Conservation (phyloP, 2,113 vertebrate species). For the Rana temporaria region DNA sequence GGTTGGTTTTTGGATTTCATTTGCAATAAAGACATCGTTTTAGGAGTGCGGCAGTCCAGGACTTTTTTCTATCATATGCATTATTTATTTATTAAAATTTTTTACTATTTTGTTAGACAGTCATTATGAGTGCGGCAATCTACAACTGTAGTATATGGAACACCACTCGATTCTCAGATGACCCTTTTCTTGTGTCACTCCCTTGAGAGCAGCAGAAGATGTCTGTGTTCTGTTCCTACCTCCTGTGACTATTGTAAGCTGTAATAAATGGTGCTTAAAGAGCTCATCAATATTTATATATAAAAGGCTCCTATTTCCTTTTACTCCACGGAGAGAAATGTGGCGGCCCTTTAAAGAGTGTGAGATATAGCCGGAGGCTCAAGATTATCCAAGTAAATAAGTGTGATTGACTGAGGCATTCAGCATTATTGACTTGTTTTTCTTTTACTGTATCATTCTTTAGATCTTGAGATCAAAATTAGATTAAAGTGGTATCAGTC, state of each 20-base stretch:
- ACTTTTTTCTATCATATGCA: too few relatives aligned
- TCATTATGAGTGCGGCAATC: neutral
- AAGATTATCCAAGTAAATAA: too few relatives aligned
- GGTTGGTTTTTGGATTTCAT: too few relatives aligned
- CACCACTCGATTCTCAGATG: neutral
- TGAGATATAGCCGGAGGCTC: neutral
- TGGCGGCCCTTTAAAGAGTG: neutral
- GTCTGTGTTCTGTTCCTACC: neutral
- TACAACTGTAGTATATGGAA: neutral
- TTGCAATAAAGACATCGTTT: too few relatives aligned
- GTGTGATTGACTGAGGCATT: neutral
- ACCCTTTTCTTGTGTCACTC: neutral
- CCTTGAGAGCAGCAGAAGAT: neutral
- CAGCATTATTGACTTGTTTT: too few relatives aligned
- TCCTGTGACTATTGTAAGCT: slow-evolving; percentile 36
- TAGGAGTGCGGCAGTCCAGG: too few relatives aligned
- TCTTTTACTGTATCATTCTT: too few relatives aligned
- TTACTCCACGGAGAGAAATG: neutral
- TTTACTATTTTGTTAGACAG: too few relatives aligned
- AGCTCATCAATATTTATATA: slow-evolving; percentile 25
- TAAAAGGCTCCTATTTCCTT: neutral
- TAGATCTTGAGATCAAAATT: too few relatives aligned
- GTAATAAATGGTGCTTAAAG: slow-evolving; percentile 11
- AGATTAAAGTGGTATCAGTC: too few relatives aligned
- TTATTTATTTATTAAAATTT: too few relatives aligned